Base-by-base conservation (phyloP, 2,888 invertebrate species). In the Laspeyria flexula region DNA sequence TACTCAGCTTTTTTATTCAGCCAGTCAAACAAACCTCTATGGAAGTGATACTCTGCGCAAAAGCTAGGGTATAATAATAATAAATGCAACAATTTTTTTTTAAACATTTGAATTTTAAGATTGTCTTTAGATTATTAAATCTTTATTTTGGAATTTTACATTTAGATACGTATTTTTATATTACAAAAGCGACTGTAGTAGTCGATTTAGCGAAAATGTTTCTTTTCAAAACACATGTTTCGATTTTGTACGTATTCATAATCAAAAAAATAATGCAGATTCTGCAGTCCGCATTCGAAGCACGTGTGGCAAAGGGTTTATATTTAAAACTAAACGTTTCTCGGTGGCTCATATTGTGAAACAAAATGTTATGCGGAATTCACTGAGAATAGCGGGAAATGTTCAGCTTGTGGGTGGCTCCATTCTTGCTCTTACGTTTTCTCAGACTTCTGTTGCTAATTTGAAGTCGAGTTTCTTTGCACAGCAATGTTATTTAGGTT, bases 311-410 rank as follows among this genome's bases (percentile, higher is more conserved):
- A 31, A 30, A 15, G 55, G 52, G 55, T 64, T 68, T 60, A 64
- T 50, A 50, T 29, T 60, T 55, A 45, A 65, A 64, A 55, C 49
- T 49, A 64, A 65, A 65, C 40, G 55, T 38, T 60, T 64, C 51
- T 54, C 48, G 48, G 55, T 55, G 52, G 65, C 47, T 55, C 55
- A 65, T 55, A 55, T 55, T 65, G 49, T 38, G 25, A 52, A 60
- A 55, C 69, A 60, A 60, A 64, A 60, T 68, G 38, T 54, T 58
- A 50, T 48, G 51, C 55, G 52, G 46, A 52, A 60, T 68, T 40
- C 39, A 18, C 40, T 27, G 44, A 43, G 42, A 46, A 34, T 33
- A 38, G 27, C 46, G 23, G 33, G 25, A 63, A 63, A 50, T 43
- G 37, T 18, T 62, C 31, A 13, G 15, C 18, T 49, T 44, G 34